These are phyloP conservation scores for Polymixis flavicincta DNA, from an alignment of 2,888 invertebrate species.

Conservation along the genomic window DNA sequence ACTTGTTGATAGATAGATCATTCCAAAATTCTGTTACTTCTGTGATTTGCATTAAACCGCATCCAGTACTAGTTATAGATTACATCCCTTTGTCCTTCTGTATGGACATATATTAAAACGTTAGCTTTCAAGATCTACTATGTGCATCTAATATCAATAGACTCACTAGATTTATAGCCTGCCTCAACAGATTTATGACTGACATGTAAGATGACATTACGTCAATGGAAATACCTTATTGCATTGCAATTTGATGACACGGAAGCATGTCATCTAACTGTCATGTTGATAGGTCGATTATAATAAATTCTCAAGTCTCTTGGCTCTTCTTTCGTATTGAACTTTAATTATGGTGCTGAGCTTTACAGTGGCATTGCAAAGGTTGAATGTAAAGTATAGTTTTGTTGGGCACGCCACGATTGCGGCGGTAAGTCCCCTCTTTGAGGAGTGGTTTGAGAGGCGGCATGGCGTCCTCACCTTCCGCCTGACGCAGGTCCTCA, in stretches of 20 bases:
- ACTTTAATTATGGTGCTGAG: not conserved
- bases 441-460: too few relatives aligned
- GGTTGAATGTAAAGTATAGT: not conserved
- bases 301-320: constrained; percentile 6
- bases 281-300: constrained; percentile 19
- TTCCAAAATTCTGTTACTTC: not conserved
- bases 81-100: not conserved
- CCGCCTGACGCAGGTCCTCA: too few relatives aligned
- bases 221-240: constrained; percentile 30
- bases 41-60: not conserved
- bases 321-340: not conserved
- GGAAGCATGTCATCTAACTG: constrained; percentile 7
- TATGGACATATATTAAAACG: constrained; percentile 11
- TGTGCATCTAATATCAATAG: constrained; percentile 36
- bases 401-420: too few relatives aligned
- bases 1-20: not conserved
- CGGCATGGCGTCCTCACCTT: too few relatives aligned
- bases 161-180: constrained; percentile 41
- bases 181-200: constrained; percentile 34
- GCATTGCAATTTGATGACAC: constrained; percentile 31
- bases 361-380: not conserved
- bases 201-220: constrained; percentile 26
- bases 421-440: too few relatives aligned
- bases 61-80: not conserved
- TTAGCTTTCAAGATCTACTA: constrained; percentile 13